Base-by-base conservation (phyloP, 2,797 vertebrate genomes). In the Rhinophrynus dorsalis region DNA sequence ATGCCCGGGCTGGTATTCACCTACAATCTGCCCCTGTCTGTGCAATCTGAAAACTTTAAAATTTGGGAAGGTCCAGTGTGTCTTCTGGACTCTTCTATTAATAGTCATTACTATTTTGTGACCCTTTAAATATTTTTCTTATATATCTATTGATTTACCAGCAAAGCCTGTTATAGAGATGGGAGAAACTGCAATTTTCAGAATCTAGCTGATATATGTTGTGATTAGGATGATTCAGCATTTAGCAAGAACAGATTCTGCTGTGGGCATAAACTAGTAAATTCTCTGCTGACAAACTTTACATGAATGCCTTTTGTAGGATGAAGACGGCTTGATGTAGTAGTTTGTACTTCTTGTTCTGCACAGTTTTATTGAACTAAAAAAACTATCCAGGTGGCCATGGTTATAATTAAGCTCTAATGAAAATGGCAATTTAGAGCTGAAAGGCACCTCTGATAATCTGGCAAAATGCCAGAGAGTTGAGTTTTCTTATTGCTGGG, bases 391-490 rank as follows among this genome's bases (percentile, higher is more conserved):
- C 81, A 78, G 79, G 79, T 80, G 77, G 77, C 66, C 79, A 71
- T 38, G 74, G 47, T 54, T 84, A 75, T 83, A 82, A 84, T 83
- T 84, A 79, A 58, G 55, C 73, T 79, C 78, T 56, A 77, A 81
- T 57, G 67, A 77, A 84, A 85, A 81, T 37, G 55, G 18, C 65
- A 78, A 75, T 83, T 83, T 83, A 79, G 48, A 80, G 55, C 77
- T 81, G 74, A 85, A 90, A 88, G 79, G 77, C 82, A 85, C 76
- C 81, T 80, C 76, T 83, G 74, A 79, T 33, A 81, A 70, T 74
- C 63, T 84, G 83, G 82, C 70, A 74, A 29, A 0, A 0, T 5
- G 85, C 80, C 78, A 82, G 64, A 65, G 81, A 75, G 71, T 81
- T 67, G 74, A 61, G 78, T 67, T 83, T 81, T 62, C 77, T 86